Base-by-base conservation (phyloP, 2,113 vertebrate genomes). In the Lucifuga dentata region DNA sequence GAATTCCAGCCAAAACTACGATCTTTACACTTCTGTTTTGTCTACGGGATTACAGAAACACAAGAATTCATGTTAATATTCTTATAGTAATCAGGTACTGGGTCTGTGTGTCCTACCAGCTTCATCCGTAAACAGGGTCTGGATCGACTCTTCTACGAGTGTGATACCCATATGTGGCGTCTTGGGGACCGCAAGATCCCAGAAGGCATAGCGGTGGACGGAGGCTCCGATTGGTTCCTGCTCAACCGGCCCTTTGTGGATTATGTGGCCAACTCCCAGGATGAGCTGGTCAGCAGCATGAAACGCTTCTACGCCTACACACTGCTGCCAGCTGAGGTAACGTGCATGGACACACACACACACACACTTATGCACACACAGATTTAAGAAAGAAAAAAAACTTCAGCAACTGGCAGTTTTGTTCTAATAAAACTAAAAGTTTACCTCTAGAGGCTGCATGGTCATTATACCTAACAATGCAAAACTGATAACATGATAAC, bases 111-210 rank as follows among this genome's bases (percentile, higher is more conserved):
- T 49, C 16, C 48, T 52, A 41, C 67, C 77, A 99, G 98, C 16
- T 99, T 99, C 81, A 98, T 99, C 85, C 93, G 97, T 6, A 99
- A 99, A 16, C 98, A 99, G 65, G 98, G 98, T 8, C 90, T 99
- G 83, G 98, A 99, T 71, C 91, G 98, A 12, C 95, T 99, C 11
- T 99, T 99, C 92, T 94, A 94, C 49, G 97, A 99, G 86, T 99
- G 98, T 0, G 97, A 99, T 5, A 95, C 95, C 0, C 98, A 99
- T 91, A 99, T 99, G 98, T 99, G 98, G 98, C 95, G 98, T 16
- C 93, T 99, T 2, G 97, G 98, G 0, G 97, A 99, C 88, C 90
- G 98, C 13, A 94, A 93, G 76, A 99, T 99, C 88, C 98, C 98
- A 0, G 97, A 99, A 46, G 97, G 97, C 77, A 93, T 99, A 0